These are phyloP conservation scores for Pteronura brasiliensis DNA, from an alignment of 2,113 vertebrate species.

Conservation along the genomic window DNA sequence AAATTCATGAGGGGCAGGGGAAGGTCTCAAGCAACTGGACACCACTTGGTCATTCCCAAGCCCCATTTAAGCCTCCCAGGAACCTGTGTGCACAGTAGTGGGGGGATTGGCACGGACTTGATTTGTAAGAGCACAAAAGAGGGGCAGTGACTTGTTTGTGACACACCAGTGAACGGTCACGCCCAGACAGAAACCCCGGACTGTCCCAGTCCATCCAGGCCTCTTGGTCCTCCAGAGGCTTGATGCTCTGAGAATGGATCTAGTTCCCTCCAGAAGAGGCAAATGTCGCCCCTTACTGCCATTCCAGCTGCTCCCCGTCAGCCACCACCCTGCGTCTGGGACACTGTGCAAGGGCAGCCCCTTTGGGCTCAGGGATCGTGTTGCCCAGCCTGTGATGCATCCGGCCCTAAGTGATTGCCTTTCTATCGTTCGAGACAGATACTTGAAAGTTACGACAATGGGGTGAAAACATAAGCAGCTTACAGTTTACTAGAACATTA, in stretches of 20 bases:
- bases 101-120: neutral
- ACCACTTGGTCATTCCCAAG: neutral
- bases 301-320: neutral
- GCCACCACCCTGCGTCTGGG: neutral
- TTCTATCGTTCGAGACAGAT: slow-evolving; percentile 64
- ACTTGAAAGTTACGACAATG: slow-evolving; percentile 65
- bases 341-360: neutral
- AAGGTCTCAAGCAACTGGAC: neutral
- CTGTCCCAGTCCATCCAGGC: neutral
- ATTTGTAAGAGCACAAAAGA: neutral
- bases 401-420: slow-evolving; percentile 54
- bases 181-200: neutral
- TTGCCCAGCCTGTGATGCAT: neutral
- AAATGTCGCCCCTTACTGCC: neutral
- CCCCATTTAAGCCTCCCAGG: neutral
- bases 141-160: neutral
- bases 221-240: neutral
- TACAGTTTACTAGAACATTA: slow-evolving; percentile 63
- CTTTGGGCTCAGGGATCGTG: neutral
- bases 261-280: neutral
- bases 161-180: neutral
- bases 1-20: neutral
- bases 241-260: neutral
- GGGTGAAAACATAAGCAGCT: slow-evolving; percentile 63
- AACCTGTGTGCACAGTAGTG: neutral